Base-by-base conservation (phyloP, 2,888 invertebrate genomes). In the Ennomos quercinarius region DNA sequence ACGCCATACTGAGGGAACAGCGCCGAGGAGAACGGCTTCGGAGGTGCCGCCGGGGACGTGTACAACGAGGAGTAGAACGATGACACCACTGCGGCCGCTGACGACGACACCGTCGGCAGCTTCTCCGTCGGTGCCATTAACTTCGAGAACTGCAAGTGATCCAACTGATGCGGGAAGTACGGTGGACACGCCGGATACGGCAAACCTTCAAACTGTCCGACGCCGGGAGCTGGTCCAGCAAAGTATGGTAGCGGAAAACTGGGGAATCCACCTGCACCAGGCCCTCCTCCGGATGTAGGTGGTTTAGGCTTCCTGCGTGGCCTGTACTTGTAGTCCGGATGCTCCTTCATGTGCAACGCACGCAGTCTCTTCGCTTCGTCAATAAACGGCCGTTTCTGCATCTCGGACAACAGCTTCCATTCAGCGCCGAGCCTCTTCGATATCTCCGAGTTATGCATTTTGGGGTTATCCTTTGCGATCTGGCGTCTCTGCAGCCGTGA, bases 401-500 rank as follows among this genome's bases (percentile, higher is more conserved):
- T 91, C 80, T 98, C 98, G 0, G 96, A 94, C 5, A 99, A 86
- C 65, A 97, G 83, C 84, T 98, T 99, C 98, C 99, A 99, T 83
- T 98, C 98, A 8, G 97, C 97, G 0, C 98, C 98, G 44, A 98
- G 93, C 10, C 97, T 93, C 83, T 98, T 99, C 17, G 97, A 97
- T 66, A 99, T 98, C 83, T 97, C 97, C 0, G 96, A 96, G 74
- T 97, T 97, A 86, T 97, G 97, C 97, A 97, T 97, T 86, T 96
- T 98, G 72, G 98, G 98, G 83, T 98, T 98, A 74, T 98, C 98
- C 87, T 97, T 95, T 1, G 98, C 98, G 78, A 99, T 98, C 87
- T 98, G 97, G 54, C 98, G 94, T 11, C 98, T 93, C 85, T 98
- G 98, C 41, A 98, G 96, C 42, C 98, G 93, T 6, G 98, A 98